phyloP scores from a whole-genome alignment of 2,888 invertebrate species.

The Oxyscelio sp. region DNA sequence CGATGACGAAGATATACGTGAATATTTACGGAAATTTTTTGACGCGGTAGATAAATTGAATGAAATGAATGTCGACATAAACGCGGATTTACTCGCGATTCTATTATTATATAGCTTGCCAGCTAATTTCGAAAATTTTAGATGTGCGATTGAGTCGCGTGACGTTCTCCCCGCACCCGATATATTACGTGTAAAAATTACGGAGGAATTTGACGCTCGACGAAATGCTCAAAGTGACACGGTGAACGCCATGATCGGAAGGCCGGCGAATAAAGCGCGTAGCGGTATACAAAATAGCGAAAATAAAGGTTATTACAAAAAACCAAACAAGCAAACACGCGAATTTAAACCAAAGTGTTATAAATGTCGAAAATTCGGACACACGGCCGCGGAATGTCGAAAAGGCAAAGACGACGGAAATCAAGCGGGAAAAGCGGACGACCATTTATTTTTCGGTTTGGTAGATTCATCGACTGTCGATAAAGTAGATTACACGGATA shows the following conservation, averaged over 20 bases:
- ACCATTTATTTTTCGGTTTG: conserved; percentile 3
- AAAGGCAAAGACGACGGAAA: neutral
- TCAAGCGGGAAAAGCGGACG: neutral
- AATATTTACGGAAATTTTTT: neutral
- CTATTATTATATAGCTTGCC: conserved; percentile 2
- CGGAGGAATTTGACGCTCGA: neutral
- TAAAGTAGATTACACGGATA: neutral
- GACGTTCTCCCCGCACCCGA: neutral
- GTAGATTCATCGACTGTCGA: neutral
- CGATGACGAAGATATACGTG: neutral
- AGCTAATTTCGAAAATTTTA: conserved; percentile 1
- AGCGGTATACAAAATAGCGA: neutral
- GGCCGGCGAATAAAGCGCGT: neutral
- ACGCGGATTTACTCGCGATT: conserved; percentile 9
- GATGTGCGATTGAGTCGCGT: conserved; percentile 8
- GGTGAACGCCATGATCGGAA: conserved; percentile 9
- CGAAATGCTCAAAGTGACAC: neutral
- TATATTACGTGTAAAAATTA: conserved; percentile 3
- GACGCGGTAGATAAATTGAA: conserved; percentile 3
- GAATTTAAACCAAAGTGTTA: too few relatives aligned
- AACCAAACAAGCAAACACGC: neutral
- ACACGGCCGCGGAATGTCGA: neutral
- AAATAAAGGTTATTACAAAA: neutral
- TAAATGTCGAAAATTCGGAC: neutral
- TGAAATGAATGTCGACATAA: conserved; percentile 1